Evolutionary conservation across 1,140 invertebrate genomes (phyloP).

Genomic region (Calliphora vicina): DNA sequence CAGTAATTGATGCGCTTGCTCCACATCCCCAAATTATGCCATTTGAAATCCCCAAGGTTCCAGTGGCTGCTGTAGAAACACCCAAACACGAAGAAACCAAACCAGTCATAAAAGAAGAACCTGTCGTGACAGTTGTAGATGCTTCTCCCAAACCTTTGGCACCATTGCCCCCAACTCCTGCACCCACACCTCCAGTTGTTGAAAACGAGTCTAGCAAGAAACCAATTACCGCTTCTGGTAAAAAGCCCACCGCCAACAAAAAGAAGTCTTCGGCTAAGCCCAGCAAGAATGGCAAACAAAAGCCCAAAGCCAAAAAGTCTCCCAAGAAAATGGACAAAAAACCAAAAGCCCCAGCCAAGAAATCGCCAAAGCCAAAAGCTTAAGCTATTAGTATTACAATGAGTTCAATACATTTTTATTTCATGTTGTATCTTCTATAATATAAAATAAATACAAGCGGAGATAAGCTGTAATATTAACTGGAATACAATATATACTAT

Average conservation of each 20-base stretch:
- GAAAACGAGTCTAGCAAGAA: not conserved
- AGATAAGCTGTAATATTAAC: not conserved
- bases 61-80: not conserved
- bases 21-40: not conserved
- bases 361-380: constrained; percentile 23
- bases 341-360: not conserved
- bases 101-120: not conserved
- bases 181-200: constrained; percentile 38
- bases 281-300: not conserved
- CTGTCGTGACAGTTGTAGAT: not conserved
- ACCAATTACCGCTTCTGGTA: not conserved
- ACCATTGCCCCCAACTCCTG: constrained; percentile 36
- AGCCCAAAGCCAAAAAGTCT: not conserved
- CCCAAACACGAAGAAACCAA: not conserved
- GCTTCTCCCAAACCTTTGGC: not conserved
- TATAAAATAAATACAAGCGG: constrained; percentile 19
- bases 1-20: not conserved
- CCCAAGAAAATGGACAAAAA: not conserved
- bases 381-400: not conserved
- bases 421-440: not conserved
- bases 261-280: not conserved
- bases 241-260: not conserved
- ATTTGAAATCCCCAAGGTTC: not conserved
- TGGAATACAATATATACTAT: no score
- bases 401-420: not conserved